These are phyloP conservation scores for Andrena cerasifolii DNA, from an alignment of 1,140 invertebrate species.

Conservation along the genomic window DNA sequence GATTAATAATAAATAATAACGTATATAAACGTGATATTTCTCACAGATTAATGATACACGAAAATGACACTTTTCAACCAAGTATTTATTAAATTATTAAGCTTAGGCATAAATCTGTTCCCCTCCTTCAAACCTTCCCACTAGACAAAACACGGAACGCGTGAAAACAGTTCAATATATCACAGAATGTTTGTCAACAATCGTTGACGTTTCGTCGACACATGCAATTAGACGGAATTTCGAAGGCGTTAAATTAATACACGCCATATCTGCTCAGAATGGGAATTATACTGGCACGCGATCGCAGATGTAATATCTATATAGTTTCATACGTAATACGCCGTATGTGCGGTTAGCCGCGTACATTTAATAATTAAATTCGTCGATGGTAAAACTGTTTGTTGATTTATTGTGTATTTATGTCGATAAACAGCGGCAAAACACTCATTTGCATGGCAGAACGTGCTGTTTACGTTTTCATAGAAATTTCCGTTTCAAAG, in stretches of 20 bases:
- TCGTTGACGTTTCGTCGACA: background rate
- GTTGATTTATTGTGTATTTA: background rate
- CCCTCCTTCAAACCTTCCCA: too few species aligned
- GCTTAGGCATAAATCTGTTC: too few species aligned
- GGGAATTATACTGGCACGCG: background rate
- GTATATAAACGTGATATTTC: too few species aligned
- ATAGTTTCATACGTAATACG: background rate
- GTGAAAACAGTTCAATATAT: background rate
- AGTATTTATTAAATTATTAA: too few species aligned
- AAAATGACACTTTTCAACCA: too few species aligned
- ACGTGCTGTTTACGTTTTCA: too few species aligned
- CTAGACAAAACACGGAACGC: too few species aligned
- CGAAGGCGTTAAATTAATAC: constrained; percentile 16
- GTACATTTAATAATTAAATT: constrained; percentile 10
- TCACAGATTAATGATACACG: too few species aligned
- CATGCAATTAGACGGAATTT: constrained; percentile 10
- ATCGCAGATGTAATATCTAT: background rate
- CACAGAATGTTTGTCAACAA: background rate
- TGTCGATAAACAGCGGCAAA: background rate
- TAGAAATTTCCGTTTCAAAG: too few species aligned
- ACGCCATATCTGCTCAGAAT: background rate
- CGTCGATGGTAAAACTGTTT: background rate
- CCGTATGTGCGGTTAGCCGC: too few species aligned
- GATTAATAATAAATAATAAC: too few species aligned
- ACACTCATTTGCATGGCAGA: background rate